Evolutionary conservation across 2,113 vertebrate species (phyloP), one percentile per base, ranked within the genome.

Genomic region (Muscicapa adusta): DNA sequence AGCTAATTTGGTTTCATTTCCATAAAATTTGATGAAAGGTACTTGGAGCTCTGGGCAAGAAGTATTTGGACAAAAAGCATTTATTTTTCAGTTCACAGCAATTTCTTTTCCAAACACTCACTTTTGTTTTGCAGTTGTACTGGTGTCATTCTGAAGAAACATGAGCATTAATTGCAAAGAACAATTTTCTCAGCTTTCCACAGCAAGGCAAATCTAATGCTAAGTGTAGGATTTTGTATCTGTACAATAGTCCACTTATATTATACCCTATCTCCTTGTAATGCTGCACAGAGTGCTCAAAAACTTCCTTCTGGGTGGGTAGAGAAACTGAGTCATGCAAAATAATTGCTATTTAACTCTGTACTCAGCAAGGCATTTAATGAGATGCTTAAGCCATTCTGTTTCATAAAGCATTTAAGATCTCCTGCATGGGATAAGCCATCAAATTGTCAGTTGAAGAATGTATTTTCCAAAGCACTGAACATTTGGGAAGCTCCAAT

Each of bases 271-370:
- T 81, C 48, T 89, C 53, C 47, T 79, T 68, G 33, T 34, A 53
- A 45, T 20, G 26, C 62, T 76, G 15, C 5, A 36, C 48, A 81
- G 33, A 60, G 18, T 5, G 22, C 58, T 91, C 54, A 74, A 34
- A 78, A 60, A 42, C n/a, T 28, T 75, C 54, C 45, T 50, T 75
- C 70, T 62, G 70, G 57, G 33, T 78, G 45, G 45, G 76, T 3
- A 92, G 86, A 89, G 80, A 97, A 97, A 97, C 95, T 79, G 87
- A 96, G 93, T 78, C 91, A 91, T 57, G 42, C 71, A 87, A 66
- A 73, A 56, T 57, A 94, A 87, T 94, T 45, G 53, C 53, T 87
- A 4, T 56, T 85, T 73, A 77, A 51, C n/a, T 94, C 67, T 42
- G 22, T 26, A 79, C 76, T 83, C 73, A 58, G 65, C 62, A 87